A percentile compares a stretch with the other conserved stretches of the same genome.
Evolutionary conservation across 2,888 invertebrate species (phyloP).

Genomic region (Acleris sparsana): DNA sequence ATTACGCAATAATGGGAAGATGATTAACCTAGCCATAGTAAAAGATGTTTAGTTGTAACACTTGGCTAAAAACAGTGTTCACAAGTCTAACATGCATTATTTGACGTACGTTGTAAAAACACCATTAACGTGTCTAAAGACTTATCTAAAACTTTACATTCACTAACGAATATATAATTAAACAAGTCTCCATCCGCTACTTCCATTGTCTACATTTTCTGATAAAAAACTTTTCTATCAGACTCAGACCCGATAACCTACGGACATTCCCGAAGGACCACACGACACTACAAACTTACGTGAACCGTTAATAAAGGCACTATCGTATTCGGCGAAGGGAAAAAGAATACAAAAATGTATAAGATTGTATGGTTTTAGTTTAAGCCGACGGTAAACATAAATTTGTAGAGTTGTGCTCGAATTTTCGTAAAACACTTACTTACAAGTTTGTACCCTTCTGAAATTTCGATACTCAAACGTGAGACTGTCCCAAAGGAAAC

Average conservation of each 20-base stretch:
- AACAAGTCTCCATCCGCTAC: conserved; percentile 5
- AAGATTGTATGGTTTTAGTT: background rate
- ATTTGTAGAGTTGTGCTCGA: conserved; percentile 2
- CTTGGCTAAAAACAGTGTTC: no score
- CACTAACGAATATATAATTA: background rate
- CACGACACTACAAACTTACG: conserved; percentile 5
- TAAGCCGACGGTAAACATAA: conserved; percentile 5
- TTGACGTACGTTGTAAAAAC: no score
- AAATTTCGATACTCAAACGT: conserved; percentile 30
- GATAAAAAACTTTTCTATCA: conserved; percentile 27
- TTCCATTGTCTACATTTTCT: conserved; percentile 7
- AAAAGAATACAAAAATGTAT: background rate
- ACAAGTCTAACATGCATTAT: no score
- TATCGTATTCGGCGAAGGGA: background rate
- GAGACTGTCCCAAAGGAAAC: conserved; percentile 3
- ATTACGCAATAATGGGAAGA: no score
- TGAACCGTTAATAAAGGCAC: background rate
- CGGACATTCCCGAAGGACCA: conserved; percentile 23
- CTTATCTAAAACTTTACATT: background rate
- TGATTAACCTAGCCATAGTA: no score
- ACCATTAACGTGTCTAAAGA: background rate
- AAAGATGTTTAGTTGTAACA: no score
- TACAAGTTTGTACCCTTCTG: conserved; percentile 28
- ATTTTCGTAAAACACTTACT: conserved; percentile 33
- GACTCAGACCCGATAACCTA: conserved; percentile 19